Conservation (phyloP, 1,140 invertebrate genomes). For the Calephelis virginiensis region DNA sequence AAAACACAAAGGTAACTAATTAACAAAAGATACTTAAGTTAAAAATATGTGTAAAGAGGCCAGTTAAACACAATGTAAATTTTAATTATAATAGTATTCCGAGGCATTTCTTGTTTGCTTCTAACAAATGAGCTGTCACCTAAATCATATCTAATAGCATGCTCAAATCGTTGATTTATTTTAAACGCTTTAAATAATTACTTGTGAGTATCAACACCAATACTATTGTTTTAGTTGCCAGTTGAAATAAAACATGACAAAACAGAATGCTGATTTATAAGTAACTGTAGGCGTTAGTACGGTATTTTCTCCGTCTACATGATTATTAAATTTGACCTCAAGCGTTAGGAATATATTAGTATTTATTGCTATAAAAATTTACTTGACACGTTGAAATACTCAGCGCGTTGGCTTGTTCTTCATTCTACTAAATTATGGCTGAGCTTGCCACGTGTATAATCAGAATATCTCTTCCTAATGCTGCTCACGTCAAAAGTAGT, state of each 20-base stretch:
- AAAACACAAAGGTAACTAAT: too few species aligned
- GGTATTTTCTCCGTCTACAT: conserved; percentile 47
- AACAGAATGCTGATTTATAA: conserved; percentile 50
- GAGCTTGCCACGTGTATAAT: conserved; percentile 1
- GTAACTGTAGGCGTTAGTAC: conserved; percentile 48
- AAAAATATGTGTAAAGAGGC: not conserved
- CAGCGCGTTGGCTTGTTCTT: conserved; percentile 17
- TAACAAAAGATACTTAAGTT: not conserved
- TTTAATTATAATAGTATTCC: conserved; percentile 30
- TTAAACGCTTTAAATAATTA: conserved; percentile 69
- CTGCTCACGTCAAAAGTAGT: conserved; percentile 12
- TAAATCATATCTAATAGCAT: conserved; percentile 66
- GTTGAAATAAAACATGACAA: conserved; percentile 55
- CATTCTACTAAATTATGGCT: conserved; percentile 14
- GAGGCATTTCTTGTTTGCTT: conserved; percentile 39
- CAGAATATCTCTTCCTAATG: conserved; percentile 7
- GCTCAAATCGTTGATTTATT: conserved; percentile 72
- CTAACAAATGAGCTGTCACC: conserved; percentile 62
- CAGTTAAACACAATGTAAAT: conserved; percentile 2
- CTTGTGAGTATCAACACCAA: conserved; percentile 64
- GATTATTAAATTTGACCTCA: conserved; percentile 68
- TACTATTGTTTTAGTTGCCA: conserved; percentile 65
- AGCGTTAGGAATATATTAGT: conserved; percentile 47
- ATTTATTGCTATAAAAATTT: conserved; percentile 50
- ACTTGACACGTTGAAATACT: conserved; percentile 46